Base-by-base conservation (phyloP, 92 coral and sea anemone genomes). In the Epizoanthus illoricatus region DNA sequence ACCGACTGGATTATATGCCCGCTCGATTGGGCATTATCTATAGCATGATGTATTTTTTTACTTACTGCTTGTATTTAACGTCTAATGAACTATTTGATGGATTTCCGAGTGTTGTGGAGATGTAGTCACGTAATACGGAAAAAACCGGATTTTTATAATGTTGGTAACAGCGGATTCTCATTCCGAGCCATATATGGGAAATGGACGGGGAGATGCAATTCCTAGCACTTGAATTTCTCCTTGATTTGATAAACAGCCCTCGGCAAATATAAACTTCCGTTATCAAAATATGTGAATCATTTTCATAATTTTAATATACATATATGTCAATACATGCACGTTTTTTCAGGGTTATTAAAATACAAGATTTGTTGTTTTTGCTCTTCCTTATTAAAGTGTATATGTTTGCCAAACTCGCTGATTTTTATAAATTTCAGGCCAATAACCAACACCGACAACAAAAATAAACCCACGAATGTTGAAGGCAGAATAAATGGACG, bases 161-260 rank as follows among this genome's bases (percentile, higher is more conserved):
- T 18, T 5, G 18, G 3, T 9, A 12, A 67, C 2, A 15, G 19
- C 1, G 19, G 41, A 15, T 15, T 15, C 42, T 68, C n/a, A 33
- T 68, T 39, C 52, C 73, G 52, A 41, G 8, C 73, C 73, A 68
- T 68, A 68, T 68, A 33, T 68, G 73, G 73, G 49, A 8, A 68
- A 13, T 52, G 28, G 21, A 64, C 4, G 11, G 12, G 11, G 9
- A 4, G 21, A 68, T 10, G 2, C 16, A 33, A 3, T 5, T 24
- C 2, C 13, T 65, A 49, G 11, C 70, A 12, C 17, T 62, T 1
- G 7, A 62, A 3, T 18, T 15, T 17, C 23, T 18, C 23, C 36
- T 39, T 39, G 18, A 66, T 3, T 66, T 66, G 43, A 64, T 28
- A 24, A 24, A 41, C 16, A 10, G 52, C 73, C 73, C 8, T 39